A percentile compares a stretch with the other conserved stretches of the same genome.
These are phyloP conservation scores for Malacosoma neustria DNA, from an alignment of 2,888 invertebrate species.

Conservation along the genomic window DNA sequence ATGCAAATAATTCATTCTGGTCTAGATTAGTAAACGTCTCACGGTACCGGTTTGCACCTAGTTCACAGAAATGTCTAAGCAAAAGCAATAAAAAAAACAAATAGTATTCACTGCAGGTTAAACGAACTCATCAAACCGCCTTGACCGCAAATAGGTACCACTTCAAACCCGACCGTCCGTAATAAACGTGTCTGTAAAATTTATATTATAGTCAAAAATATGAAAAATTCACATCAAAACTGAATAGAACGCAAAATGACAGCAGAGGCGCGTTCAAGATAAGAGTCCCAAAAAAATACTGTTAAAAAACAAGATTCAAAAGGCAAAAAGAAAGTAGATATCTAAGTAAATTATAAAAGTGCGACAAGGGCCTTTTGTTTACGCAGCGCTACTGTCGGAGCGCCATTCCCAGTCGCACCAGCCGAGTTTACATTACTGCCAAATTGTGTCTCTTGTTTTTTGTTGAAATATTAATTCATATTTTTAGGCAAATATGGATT, in stretches of 20 bases:
- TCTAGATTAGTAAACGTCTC: too few species aligned
- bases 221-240: conserved; percentile 39
- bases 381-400: conserved; percentile 37
- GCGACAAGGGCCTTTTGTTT: conserved; percentile 51
- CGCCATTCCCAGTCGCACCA: conserved; percentile 26
- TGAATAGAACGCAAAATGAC: conserved; percentile 49
- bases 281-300: conserved; percentile 53
- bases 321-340: conserved; percentile 45
- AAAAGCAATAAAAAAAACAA: too few species aligned
- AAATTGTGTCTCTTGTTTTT: conserved; percentile 28
- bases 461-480: conserved; percentile 9
- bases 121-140: conserved; percentile 3
- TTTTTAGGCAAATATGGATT: background rate
- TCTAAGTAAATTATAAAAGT: conserved; percentile 62
- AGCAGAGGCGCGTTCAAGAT: conserved; percentile 44
- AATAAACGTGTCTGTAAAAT: conserved; percentile 11
- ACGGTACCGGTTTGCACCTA: too few species aligned
- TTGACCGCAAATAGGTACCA: conserved; percentile 1
- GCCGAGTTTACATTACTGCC: conserved; percentile 30
- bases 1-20: too few species aligned
- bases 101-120: conserved; percentile 1
- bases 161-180: conserved; percentile 3
- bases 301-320: conserved; percentile 57
- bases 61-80: too few species aligned
- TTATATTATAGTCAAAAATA: conserved; percentile 31